A percentile compares a stretch with the other conserved stretches of the same genome.
Conservation (phyloP, 2,888 invertebrate species). For the Sericinus montela region DNA sequence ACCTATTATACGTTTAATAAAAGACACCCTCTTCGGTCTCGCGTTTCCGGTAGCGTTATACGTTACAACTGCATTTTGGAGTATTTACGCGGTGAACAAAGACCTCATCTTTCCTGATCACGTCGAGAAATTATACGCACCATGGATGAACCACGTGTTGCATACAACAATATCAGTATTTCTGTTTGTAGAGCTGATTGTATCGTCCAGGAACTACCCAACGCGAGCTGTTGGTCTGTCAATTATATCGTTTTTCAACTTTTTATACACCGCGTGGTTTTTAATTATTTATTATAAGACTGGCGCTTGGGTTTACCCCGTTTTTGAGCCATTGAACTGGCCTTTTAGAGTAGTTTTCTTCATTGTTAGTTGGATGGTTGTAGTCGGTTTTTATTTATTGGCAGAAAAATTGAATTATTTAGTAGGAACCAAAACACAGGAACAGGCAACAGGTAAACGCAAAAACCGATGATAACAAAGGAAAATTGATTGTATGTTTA, state of each 20-base stretch:
- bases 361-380: constrained; percentile 74
- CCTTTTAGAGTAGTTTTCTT: constrained; percentile 86
- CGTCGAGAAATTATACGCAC: constrained; percentile 88
- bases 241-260: constrained; percentile 78
- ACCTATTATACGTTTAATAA: constrained; percentile 81
- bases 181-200: constrained; percentile 84
- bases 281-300: constrained; percentile 83
- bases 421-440: constrained; percentile 50
- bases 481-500: neutral
- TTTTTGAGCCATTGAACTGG: constrained; percentile 85
- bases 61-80: constrained; percentile 92
- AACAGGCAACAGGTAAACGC: constrained; percentile 21
- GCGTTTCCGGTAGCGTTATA: constrained; percentile 88
- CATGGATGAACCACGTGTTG: constrained; percentile 93
- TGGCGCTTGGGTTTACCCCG: constrained; percentile 93
- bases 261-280: constrained; percentile 85
- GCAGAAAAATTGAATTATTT: constrained; percentile 85
- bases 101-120: constrained; percentile 91
- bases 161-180: constrained; percentile 91
- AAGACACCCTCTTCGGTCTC: constrained; percentile 82
- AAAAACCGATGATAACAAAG: constrained; percentile 22
- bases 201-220: constrained; percentile 87
- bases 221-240: constrained; percentile 80
- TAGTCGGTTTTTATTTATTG: constrained; percentile 80
- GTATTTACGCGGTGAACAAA: constrained; percentile 88